Conservation (phyloP, 2,797 vertebrate genomes). For the Threskiornis aethiopicus region DNA sequence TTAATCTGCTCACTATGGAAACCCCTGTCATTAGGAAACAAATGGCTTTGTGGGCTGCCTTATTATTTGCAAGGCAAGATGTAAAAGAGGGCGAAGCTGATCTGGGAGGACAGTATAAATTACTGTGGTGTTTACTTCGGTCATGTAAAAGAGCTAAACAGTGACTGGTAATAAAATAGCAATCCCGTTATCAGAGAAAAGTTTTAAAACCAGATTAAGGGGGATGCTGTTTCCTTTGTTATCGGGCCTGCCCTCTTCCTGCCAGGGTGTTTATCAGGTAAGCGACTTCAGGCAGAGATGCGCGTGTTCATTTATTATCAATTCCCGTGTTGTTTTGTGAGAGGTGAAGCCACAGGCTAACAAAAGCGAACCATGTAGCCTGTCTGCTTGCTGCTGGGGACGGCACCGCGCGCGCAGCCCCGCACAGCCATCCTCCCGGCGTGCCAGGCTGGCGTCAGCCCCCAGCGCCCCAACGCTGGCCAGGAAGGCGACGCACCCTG, state of each 20-base stretch:
- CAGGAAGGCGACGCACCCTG: neutral
- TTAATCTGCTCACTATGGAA: conserved; percentile 68
- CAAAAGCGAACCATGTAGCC: accelerated
- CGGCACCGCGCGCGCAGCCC: accelerated
- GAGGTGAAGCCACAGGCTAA: neutral
- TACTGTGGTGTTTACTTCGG: conserved; percentile 43
- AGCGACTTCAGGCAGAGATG: neutral
- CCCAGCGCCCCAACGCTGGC: accelerated
- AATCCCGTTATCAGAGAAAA: conserved; percentile 60
- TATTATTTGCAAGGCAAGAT: conserved; percentile 69
- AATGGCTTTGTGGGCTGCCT: conserved; percentile 66
- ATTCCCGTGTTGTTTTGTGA: accelerated
- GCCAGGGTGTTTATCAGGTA: neutral
- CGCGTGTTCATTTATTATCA: neutral
- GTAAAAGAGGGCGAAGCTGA: conserved; percentile 60
- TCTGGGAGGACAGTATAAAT: conserved; percentile 68
- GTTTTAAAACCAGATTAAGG: neutral
- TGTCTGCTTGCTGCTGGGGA: neutral
- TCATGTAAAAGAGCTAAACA: conserved; percentile 51
- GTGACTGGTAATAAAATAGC: conserved; percentile 54
- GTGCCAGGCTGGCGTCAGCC: neutral
- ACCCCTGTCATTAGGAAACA: conserved; percentile 69
- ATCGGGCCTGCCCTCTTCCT: conserved; percentile 19
- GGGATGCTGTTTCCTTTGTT: neutral
- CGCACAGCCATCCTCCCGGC: accelerated